Conservation (phyloP, 2,888 invertebrate genomes). For the Siphlonurus alternatus region DNA sequence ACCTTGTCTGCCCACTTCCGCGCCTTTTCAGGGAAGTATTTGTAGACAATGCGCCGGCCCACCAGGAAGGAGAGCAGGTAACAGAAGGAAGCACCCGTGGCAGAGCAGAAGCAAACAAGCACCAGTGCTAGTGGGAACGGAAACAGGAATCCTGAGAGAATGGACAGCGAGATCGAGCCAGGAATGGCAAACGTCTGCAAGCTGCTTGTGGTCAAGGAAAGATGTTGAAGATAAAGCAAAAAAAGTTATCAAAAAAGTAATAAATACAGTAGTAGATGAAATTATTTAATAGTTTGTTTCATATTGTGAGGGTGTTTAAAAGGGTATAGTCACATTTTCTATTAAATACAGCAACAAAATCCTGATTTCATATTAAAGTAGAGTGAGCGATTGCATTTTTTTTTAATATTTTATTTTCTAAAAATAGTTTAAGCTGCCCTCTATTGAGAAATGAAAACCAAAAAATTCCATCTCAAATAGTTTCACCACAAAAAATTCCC, state of each 20-base stretch:
- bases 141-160: slow-evolving; percentile 91
- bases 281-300: not conserved
- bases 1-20: slow-evolving; percentile 73
- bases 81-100: slow-evolving; percentile 88
- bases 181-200: slow-evolving; percentile 99
- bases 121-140: slow-evolving; percentile 78
- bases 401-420: no score
- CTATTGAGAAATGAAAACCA: no score
- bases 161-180: slow-evolving; percentile 93
- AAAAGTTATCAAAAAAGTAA: not conserved
- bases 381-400: no score
- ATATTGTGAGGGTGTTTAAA: slow-evolving; percentile 2
- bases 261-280: not conserved
- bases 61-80: slow-evolving; percentile 82
- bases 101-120: slow-evolving; percentile 86
- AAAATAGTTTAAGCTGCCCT: no score
- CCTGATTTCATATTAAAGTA: no score
- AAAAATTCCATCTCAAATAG: no score
- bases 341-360: no score
- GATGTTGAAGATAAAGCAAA: slow-evolving; percentile 8
- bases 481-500: no score
- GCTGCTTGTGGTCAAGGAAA: slow-evolving; percentile 35
- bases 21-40: slow-evolving; percentile 78
- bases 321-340: no score
- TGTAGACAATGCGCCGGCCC: slow-evolving; percentile 67